phyloP scores from a whole-genome alignment of 2,888 invertebrate genomes.

The Metacarcinus magister region DNA sequence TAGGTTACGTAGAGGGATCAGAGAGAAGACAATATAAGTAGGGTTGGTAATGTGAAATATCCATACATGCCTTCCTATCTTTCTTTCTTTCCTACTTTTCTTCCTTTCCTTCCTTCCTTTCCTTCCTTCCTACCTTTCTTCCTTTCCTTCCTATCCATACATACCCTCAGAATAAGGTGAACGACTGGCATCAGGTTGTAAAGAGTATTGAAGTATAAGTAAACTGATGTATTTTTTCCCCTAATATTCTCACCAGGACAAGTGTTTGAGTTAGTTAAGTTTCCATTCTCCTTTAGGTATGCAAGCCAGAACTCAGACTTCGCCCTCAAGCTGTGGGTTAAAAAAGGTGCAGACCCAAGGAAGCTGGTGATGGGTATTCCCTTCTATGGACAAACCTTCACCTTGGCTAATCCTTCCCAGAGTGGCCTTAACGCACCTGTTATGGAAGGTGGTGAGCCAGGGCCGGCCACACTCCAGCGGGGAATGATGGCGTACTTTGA shows the following conservation, averaged over 20 bases:
- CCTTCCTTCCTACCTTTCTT: too few relatives aligned
- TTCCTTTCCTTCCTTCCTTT: too few relatives aligned
- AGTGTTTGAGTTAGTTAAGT: neutral
- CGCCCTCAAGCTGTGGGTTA: constrained; percentile 95
- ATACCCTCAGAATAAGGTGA: too few relatives aligned
- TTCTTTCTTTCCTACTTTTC: too few relatives aligned
- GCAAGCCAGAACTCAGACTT: constrained; percentile 86
- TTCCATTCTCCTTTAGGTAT: constrained; percentile 58
- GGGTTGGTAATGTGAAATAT: too few relatives aligned
- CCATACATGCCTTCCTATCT: too few relatives aligned
- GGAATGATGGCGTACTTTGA: constrained; percentile 84
- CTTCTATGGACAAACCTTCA: constrained; percentile 94
- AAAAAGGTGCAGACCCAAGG: constrained; percentile 91
- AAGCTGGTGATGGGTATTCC: constrained; percentile 95
- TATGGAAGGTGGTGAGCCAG: constrained; percentile 82
- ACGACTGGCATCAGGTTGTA: neutral
- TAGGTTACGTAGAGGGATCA: too few relatives aligned
- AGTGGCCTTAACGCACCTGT: constrained; percentile 78
- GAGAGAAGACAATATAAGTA: too few relatives aligned
- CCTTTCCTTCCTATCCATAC: too few relatives aligned
- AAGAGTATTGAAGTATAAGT: neutral
- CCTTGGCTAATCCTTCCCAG: constrained; percentile 87
- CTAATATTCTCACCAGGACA: neutral
- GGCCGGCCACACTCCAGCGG: constrained; percentile 83
- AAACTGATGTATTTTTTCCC: neutral